A percentile compares a stretch with the other conserved stretches of the same genome.
Conservation (phyloP, 2,113 vertebrate genomes). For the Callipepla californica region DNA sequence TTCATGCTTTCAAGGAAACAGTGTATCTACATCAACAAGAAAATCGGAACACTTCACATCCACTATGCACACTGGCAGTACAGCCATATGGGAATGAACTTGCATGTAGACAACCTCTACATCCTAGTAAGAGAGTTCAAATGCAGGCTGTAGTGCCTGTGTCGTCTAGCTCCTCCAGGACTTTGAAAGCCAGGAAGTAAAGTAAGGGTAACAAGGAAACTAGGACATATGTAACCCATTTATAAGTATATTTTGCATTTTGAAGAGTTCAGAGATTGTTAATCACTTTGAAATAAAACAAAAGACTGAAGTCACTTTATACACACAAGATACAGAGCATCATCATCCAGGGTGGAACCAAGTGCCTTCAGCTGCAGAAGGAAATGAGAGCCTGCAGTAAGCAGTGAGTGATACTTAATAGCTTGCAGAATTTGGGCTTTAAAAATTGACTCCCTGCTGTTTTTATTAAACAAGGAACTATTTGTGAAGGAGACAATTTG, state of each 20-base stretch:
- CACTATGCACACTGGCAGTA: rapidly evolving
- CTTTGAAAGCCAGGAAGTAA: not conserved
- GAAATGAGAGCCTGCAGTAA: not conserved
- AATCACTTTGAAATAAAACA: not conserved
- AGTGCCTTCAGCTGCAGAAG: not conserved
- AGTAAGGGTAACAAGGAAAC: not conserved
- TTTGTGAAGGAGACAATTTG: not conserved
- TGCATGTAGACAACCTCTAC: rapidly evolving
- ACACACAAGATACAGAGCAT: rapidly evolving
- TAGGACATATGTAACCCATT: not conserved
- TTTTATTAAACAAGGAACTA: slow-evolving; percentile 24
- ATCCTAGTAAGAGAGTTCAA: rapidly evolving
- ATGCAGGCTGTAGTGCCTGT: not conserved
- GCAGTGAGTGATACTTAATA: not conserved
- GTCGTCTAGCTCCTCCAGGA: not conserved
- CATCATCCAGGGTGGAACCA: not conserved
- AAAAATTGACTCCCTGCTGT: not conserved
- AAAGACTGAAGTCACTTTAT: not conserved
- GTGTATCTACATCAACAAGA: not conserved
- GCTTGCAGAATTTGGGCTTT: not conserved
- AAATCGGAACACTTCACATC: not conserved
- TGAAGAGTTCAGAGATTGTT: not conserved
- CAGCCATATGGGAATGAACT: not conserved
- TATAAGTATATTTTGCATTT: not conserved
- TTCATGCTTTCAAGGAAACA: not conserved